Base-by-base conservation (phyloP, 2,113 vertebrate genomes). In the Accipiter cooperii region DNA sequence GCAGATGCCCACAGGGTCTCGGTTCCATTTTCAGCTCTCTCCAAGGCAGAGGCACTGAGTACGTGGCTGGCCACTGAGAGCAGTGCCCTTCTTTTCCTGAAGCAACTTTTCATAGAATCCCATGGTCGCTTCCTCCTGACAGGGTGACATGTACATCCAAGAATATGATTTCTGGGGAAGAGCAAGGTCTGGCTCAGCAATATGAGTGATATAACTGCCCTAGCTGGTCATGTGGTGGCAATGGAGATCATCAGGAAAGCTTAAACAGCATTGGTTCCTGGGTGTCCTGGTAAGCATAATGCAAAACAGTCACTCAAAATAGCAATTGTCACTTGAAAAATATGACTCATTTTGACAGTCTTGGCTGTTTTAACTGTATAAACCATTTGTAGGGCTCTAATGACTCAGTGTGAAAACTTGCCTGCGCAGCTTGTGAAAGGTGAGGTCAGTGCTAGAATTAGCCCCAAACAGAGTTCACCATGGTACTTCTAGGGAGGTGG, bases 261-360 rank as follows among this genome's bases (percentile, higher is more conserved):
- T 91, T 84, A 16, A 57, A 65, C 29, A 44, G n/a, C 1, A 4
- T 15, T 58, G 75, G 54, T 77, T 96, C 82, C 86, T 46, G 71
- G 25, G 17, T 65, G 49, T 91, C 87, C 87, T 69, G 42, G 7
- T 78, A 75, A 93, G 69, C 3, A 5, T 57, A 89, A 81, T 61
- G 70, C 40, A 76, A 89, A 94, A 58, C 54, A 96, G 63, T 33
- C 54, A 36, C 95, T 95, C 77, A 82, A 34, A 96, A 96, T 93
- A 97, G 86, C 68, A 87, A 71, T 16, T 44, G 34, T 60, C 54
- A 58, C 81, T 96, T 89, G 77, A 92, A 89, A 94, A 89, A 40
- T 24, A 49, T 89, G 83, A 92, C 83, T 96, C 69, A 91, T 84
- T 89, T 87, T 77, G 38, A 89, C 78, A 83, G 33, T 77, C 38